Evolutionary conservation across 92 coral and sea anemone genomes (phyloP).

Genomic region (Porites cylindrica): DNA sequence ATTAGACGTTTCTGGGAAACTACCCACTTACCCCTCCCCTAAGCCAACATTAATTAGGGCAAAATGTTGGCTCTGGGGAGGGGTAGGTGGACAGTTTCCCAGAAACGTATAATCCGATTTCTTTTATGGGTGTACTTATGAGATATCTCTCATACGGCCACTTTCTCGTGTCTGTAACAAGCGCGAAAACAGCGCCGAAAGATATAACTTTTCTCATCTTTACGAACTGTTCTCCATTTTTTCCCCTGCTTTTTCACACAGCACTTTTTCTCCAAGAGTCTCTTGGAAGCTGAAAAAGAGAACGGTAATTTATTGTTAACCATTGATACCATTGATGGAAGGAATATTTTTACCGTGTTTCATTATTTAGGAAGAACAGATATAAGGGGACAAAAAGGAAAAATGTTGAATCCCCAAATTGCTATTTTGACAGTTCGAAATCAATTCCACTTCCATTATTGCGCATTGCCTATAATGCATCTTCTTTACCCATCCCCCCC

Average conservation of each 20-base stretch:
- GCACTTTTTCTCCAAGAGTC: slow-evolving; percentile 22
- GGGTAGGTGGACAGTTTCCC: too few species aligned
- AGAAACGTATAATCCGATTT: neutral
- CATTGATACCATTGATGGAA: too few species aligned
- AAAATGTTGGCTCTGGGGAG: too few species aligned
- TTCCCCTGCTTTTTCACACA: neutral
- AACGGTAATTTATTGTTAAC: neutral
- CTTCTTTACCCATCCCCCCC: too few species aligned
- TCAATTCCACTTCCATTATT: too few species aligned
- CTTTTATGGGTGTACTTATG: neutral
- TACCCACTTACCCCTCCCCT: too few species aligned
- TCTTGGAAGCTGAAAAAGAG: slow-evolving; percentile 9
- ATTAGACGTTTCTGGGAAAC: too few species aligned
- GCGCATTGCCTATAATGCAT: too few species aligned
- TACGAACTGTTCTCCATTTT: neutral
- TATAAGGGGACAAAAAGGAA: neutral
- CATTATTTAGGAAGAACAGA: neutral
- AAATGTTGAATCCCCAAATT: too few species aligned
- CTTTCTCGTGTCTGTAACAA: neutral
- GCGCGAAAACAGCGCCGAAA: neutral
- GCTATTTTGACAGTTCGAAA: too few species aligned
- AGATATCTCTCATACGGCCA: neutral
- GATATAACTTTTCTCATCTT: neutral
- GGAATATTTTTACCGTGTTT: too few species aligned
- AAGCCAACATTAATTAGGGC: too few species aligned